Evolutionary conservation across 1,140 invertebrate genomes (phyloP), one percentile per base, ranked within the genome.

Genomic region (Delia radicum): DNA sequence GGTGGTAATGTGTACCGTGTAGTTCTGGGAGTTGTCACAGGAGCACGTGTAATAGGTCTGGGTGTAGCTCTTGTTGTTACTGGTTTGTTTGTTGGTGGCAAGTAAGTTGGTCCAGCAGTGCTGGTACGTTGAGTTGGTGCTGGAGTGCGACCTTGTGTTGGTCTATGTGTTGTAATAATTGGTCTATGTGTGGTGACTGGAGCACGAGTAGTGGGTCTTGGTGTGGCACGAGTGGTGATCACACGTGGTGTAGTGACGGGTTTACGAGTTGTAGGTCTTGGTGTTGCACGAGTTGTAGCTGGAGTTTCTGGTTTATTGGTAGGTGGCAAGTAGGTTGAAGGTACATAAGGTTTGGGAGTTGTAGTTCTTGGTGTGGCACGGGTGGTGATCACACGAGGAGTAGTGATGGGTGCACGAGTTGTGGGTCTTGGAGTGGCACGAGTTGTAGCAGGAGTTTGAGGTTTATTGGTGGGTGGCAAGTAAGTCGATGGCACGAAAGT

Each of bases 21-120:
- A n/a, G 48, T 37, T 2, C 13, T 27, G 18, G 67, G 55, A 27
- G 77, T 46, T 77, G 79, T 73, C 77, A 77, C 13, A n/a, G 27
- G 78, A 27, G 69, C 63, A 28, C 73, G 72, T n/a, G 78, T 76
- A 26, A 73, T 76, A 3, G 65, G 76, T 3, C 73, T 67, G 62
- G 63, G 65, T 74, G 74, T 67, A 21, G n/a, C 18, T 15, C 7
- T 46, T 24, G 76, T 26, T 42, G 61, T 48, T 33, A n/a, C 73
- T 29, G 80, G 79, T 18, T 76, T 73, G 62, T 78, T 77, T 21
- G 79, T 82, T 12, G 81, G 81, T 55, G 82, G 81, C 80, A 82
- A 61, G 72, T 82, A 82, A 6, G 82, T 74, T 67, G 76, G 62
- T 46, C 24, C 46, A 29, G 29, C 69, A 46, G 63, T 29, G 37